These are phyloP conservation scores for Nyctibius grandis DNA, from an alignment of 2,797 vertebrate species.

Conservation along the genomic window DNA sequence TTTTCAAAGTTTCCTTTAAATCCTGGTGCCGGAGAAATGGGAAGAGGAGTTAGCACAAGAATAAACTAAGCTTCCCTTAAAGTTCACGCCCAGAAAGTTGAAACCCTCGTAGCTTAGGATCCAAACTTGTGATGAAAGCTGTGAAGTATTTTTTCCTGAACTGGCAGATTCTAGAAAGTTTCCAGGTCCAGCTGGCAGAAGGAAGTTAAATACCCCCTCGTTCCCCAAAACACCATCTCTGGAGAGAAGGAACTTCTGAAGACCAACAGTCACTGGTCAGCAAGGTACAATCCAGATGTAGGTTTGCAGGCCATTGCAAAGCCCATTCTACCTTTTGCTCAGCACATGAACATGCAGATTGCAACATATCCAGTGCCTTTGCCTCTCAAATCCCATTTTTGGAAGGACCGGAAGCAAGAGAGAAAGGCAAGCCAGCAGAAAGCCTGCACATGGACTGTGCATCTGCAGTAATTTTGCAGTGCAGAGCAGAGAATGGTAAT, in stretches of 20 bases:
- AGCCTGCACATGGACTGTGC: neutral
- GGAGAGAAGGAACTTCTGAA: neutral
- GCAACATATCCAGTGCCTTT: neutral
- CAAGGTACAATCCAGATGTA: neutral
- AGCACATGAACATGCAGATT: neutral
- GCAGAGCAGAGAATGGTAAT: neutral
- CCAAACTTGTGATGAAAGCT: neutral
- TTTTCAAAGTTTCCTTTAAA: neutral
- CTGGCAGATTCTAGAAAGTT: neutral
- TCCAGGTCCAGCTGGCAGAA: neutral
- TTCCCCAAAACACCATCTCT: neutral
- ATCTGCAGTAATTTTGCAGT: neutral
- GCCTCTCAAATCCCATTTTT: neutral
- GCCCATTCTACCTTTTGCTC: neutral
- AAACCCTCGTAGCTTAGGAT: neutral
- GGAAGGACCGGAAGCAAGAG: neutral
- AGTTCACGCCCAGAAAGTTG: neutral
- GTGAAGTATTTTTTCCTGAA: neutral
- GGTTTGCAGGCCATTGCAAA: neutral
- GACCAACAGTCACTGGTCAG: neutral
- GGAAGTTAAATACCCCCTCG: neutral
- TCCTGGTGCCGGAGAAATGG: neutral
- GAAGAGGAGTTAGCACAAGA: neutral
- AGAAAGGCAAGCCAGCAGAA: neutral
- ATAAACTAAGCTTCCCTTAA: neutral